Percentiles rank a stretch among this genome's conserved stretches.
phyloP scores from a whole-genome alignment of 1,140 invertebrate genomes.

The Penaeus chinensis region DNA sequence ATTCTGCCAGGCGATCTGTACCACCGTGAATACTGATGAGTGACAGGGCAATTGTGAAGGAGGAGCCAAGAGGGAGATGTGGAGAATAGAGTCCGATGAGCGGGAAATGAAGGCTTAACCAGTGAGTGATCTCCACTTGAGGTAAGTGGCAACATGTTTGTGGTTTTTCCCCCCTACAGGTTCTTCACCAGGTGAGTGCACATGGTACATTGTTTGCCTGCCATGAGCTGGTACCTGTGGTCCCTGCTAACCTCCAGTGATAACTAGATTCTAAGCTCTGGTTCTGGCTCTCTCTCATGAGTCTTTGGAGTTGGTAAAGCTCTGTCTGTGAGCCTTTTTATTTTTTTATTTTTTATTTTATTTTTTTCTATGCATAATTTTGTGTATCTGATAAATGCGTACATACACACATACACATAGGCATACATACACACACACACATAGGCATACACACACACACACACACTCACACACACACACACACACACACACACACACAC shows the following conservation, averaged over 20 bases:
- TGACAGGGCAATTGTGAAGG: constrained; percentile 4
- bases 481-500: too few species aligned
- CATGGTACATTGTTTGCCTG: constrained; percentile 38
- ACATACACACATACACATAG: background rate
- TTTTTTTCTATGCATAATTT: background rate
- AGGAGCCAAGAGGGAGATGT: constrained; percentile 19
- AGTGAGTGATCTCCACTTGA: constrained; percentile 59
- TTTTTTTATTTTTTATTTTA: background rate
- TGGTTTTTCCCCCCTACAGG: constrained; percentile 45
- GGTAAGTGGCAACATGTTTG: constrained; percentile 55
- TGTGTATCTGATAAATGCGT: background rate
- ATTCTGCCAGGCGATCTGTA: background rate
- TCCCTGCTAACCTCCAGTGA: constrained; percentile 33
- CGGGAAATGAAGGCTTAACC: constrained; percentile 52
- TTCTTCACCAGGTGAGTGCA: constrained; percentile 58
- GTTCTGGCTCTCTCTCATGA: too few species aligned
- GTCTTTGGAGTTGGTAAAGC: too few species aligned
- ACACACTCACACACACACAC: too few species aligned
- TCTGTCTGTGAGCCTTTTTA: background rate
- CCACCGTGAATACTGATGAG: background rate
- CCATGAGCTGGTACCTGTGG: constrained; percentile 31
- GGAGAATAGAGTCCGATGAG: constrained; percentile 21
- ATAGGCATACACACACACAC: too few species aligned
- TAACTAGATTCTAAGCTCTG: too few species aligned
- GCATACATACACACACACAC: too few species aligned